Evolutionary conservation across 2,113 vertebrate species (phyloP).

Genomic region (Erythrocebus patas): DNA sequence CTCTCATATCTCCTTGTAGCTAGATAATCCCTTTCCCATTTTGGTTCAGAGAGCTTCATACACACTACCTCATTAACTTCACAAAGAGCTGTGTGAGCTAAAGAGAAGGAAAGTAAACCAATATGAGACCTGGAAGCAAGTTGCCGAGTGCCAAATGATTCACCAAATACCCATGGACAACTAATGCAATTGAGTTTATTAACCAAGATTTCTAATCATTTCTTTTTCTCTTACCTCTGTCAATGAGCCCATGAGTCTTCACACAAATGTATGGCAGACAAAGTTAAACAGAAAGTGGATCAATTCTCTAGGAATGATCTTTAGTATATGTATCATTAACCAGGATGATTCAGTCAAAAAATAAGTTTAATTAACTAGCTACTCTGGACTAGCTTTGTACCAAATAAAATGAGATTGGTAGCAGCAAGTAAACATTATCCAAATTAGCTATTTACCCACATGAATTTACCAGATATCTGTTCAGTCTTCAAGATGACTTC

Average conservation of each 20-base stretch:
- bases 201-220: not conserved
- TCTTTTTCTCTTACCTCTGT: not conserved
- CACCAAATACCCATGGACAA: not conserved
- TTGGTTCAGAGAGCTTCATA: slow-evolving; percentile 11
- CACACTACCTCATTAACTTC: slow-evolving; percentile 20
- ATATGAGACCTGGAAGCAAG: not conserved
- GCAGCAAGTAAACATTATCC: not conserved
- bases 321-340: not conserved
- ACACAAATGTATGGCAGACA: not conserved
- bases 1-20: not conserved
- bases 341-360: not conserved
- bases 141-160: not conserved
- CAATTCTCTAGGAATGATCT: not conserved
- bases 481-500: not conserved
- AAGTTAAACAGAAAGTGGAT: not conserved
- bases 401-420: not conserved
- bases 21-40: not conserved
- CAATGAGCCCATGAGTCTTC: not conserved
- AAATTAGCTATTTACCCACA: not conserved
- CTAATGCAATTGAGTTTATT: not conserved
- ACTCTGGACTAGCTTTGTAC: not conserved
- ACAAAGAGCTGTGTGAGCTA: not conserved
- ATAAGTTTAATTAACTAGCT: not conserved
- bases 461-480: not conserved
- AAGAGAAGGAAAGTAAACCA: not conserved